A percentile compares a stretch with the other conserved stretches of the same genome.
phyloP scores from a whole-genome alignment of 2,888 invertebrate genomes.

The Conchocele bisecta region DNA sequence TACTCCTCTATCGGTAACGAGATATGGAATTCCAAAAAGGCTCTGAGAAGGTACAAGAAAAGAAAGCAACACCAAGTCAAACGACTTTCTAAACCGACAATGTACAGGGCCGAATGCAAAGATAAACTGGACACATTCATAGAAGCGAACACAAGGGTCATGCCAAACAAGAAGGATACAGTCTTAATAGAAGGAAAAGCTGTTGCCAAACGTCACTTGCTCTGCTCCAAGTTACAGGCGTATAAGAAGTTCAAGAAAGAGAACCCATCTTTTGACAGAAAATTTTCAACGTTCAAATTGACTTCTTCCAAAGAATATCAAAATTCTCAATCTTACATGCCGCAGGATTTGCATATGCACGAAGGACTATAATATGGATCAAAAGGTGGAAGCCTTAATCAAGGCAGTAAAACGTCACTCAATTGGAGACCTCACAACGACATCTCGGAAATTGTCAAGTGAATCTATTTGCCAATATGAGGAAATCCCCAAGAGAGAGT shows the following conservation, averaged over 20 bases:
- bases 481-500: background rate
- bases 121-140: background rate
- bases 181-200: constrained; percentile 5
- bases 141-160: constrained; percentile 4
- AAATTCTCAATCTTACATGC: constrained; percentile 7
- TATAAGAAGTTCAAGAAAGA: constrained; percentile 18
- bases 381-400: constrained; percentile 31
- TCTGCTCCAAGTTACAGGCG: constrained; percentile 17
- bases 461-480: constrained; percentile 20
- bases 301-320: constrained; percentile 14
- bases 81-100: no score
- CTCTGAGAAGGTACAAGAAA: no score
- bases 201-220: constrained; percentile 23
- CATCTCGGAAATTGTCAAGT: constrained; percentile 15
- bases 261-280: constrained; percentile 15
- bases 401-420: background rate
- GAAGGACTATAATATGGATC: constrained; percentile 16
- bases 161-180: constrained; percentile 17
- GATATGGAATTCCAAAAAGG: no score
- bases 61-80: no score
- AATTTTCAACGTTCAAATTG: constrained; percentile 1
- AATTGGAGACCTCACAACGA: constrained; percentile 10
- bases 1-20: no score
- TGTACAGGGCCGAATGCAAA: no score
- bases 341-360: constrained; percentile 34